These are phyloP conservation scores for Caenorhabditis sulstoni DNA, from an alignment of 2,888 invertebrate genomes.

Conservation along the genomic window DNA sequence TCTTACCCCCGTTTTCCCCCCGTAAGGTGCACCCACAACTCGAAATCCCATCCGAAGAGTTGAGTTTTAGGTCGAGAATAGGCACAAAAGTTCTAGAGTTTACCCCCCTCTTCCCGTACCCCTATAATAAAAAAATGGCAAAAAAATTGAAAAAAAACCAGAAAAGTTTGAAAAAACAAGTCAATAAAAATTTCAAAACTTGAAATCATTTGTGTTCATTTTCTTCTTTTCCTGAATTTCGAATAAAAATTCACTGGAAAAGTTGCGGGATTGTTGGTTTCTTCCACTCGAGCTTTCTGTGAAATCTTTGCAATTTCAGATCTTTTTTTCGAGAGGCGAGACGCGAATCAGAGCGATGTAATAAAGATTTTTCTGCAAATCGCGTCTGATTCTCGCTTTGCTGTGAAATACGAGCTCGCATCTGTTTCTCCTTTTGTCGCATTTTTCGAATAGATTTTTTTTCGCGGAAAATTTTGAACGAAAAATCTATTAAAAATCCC, in stretches of 20 bases:
- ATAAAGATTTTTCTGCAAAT: no score
- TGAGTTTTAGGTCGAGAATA: conserved; percentile 3
- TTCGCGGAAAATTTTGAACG: no score
- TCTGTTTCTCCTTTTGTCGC: no score
- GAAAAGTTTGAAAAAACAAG: conserved; percentile 12
- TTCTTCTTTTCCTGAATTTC: background rate
- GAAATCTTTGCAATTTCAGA: no score
- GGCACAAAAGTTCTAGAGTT: conserved; percentile 23
- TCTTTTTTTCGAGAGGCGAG: no score
- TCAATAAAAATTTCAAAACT: conserved; percentile 41
- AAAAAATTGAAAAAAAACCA: conserved; percentile 8
- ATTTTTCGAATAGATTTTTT: no score
- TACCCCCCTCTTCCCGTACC: conserved; percentile 1
- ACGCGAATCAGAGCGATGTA: no score
- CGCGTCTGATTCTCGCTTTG: no score
- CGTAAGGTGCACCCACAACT: conserved; percentile 23
- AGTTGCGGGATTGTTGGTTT: no score
- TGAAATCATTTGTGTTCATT: conserved; percentile 6
- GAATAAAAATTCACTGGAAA: conserved; percentile 2
- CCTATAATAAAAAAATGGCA: background rate
- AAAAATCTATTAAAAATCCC: no score
- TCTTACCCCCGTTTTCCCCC: background rate
- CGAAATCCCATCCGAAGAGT: background rate
- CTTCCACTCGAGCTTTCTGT: no score
- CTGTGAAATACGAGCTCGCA: no score